These are phyloP conservation scores for Folsomia candida DNA, from an alignment of 2,888 invertebrate genomes.

Conservation along the genomic window DNA sequence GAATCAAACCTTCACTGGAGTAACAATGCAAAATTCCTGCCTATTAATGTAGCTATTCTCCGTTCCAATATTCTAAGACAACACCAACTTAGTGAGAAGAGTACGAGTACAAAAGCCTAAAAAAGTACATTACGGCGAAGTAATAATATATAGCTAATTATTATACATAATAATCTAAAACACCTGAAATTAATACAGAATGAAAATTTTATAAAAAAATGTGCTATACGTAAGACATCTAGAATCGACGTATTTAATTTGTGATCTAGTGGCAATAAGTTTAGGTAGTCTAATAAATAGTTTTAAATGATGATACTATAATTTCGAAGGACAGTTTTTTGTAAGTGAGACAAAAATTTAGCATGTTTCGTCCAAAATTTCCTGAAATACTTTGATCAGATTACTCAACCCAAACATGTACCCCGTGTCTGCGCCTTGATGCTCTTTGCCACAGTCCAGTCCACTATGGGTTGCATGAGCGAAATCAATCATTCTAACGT, in stretches of 20 bases:
- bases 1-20: too few relatives aligned
- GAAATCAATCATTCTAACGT: conserved; percentile 57
- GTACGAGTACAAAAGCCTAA: conserved; percentile 1
- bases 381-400: conserved; percentile 53
- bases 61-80: neutral
- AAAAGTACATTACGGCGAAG: neutral
- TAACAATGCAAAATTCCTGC: too few relatives aligned
- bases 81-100: neutral
- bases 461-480: conserved; percentile 56
- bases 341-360: neutral
- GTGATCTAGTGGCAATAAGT: too few relatives aligned
- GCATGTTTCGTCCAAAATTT: conserved; percentile 45
- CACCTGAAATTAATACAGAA: neutral
- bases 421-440: conserved; percentile 55
- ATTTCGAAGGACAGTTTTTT: neutral
- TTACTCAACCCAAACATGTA: conserved; percentile 56
- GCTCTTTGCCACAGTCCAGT: conserved; percentile 51
- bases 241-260: neutral
- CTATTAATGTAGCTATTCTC: too few relatives aligned
- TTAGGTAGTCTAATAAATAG: too few relatives aligned
- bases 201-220: neutral
- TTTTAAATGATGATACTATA: neutral
- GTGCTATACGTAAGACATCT: neutral
- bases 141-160: neutral
- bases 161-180: neutral